Evolutionary conservation across 2,113 vertebrate genomes (phyloP).

Genomic region (Peromyscus leucopus): DNA sequence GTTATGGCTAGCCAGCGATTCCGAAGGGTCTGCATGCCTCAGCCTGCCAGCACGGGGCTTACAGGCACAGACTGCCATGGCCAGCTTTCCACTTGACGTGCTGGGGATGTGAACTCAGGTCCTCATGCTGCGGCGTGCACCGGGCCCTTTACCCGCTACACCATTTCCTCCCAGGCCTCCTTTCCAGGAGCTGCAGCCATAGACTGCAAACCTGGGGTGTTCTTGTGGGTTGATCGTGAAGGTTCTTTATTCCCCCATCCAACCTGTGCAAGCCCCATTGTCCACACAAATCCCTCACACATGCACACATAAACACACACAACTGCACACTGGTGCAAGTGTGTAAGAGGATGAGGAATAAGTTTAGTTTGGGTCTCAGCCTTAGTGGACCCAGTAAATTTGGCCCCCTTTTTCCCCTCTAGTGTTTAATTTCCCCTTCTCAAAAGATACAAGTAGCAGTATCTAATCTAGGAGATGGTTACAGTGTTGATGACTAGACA

Average conservation of each 20-base stretch:
- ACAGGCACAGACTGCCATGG: neutral
- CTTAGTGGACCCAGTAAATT: neutral
- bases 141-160: neutral
- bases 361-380: neutral
- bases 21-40: neutral
- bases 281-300: no score
- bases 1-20: neutral
- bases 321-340: neutral
- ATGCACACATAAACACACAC: neutral
- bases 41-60: neutral
- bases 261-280: neutral
- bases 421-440: neutral
- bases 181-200: neutral
- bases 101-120: neutral
- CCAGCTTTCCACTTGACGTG: neutral
- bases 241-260: neutral
- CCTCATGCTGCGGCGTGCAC: neutral
- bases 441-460: neutral
- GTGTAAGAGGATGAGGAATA: neutral
- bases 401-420: neutral
- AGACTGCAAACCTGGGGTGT: neutral
- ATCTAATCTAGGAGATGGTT: neutral
- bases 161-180: neutral
- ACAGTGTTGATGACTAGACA: no score
- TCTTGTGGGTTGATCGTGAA: neutral